Conservation (phyloP, 1,140 invertebrate species). For the Ctenoplectra terminalis region DNA sequence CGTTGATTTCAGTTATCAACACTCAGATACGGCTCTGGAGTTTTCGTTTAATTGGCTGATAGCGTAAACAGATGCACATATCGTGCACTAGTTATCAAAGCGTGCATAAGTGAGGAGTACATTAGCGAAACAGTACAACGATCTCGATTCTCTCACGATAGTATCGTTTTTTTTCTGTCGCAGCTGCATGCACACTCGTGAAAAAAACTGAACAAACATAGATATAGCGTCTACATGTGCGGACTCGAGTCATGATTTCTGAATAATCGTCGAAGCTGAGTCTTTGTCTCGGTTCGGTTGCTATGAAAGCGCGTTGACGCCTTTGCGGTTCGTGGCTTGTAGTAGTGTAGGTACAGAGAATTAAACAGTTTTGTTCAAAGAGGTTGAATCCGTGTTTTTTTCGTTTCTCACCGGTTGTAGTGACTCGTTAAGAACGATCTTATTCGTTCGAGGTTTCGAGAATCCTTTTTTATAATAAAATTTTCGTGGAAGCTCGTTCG, state of each 20-base stretch:
- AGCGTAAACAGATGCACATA: not conserved
- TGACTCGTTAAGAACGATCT: no score
- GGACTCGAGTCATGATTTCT: conserved; percentile 68
- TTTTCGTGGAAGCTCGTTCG: not conserved
- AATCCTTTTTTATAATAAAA: no score
- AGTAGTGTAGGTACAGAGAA: not conserved
- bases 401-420: conserved; percentile 9
- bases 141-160: conserved; percentile 2
- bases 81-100: not conserved
- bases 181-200: conserved; percentile 40
- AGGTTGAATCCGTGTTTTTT: not conserved
- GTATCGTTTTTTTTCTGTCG: conserved; percentile 4
- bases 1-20: not conserved
- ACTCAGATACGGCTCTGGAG: not conserved
- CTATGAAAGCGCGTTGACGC: conserved; percentile 45
- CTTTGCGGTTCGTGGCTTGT: not conserved
- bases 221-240: conserved; percentile 20
- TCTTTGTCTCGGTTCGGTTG: conserved; percentile 53
- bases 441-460: no score
- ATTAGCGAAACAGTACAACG: conserved; percentile 10
- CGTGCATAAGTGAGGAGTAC: not conserved
- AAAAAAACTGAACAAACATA: conserved; percentile 32
- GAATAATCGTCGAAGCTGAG: conserved; percentile 64
- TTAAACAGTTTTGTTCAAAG: not conserved
- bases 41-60: conserved; percentile 24